Conservation (phyloP, 35 echinoderm and acorn worm species). For the Heliocidaris tuberculata region DNA sequence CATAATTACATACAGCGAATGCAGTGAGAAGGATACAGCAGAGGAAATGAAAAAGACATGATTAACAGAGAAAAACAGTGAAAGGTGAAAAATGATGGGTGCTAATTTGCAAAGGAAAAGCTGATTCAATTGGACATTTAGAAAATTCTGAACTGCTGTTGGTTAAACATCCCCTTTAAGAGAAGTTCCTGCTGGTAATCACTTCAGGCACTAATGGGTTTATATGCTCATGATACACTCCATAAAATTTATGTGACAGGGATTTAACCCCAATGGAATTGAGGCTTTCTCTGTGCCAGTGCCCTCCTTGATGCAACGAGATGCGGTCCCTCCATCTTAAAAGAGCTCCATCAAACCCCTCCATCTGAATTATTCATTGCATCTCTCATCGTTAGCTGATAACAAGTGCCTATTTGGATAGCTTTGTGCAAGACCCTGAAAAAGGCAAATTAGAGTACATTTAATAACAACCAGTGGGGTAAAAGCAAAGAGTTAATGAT, state of each 20-base stretch:
- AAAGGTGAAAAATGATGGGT: no score
- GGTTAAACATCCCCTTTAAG: neutral
- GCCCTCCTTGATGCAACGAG: neutral
- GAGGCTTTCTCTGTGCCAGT: neutral
- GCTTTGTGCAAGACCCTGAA: neutral
- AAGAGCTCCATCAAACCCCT: neutral
- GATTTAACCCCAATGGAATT: neutral
- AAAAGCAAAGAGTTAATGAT: no score
- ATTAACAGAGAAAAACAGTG: no score
- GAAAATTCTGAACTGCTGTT: no score
- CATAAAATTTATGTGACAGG: neutral
- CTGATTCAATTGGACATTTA: no score
- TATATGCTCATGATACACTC: neutral
- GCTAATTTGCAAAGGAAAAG: no score
- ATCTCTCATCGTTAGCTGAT: neutral
- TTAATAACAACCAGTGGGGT: no score
- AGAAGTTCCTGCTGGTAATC: neutral
- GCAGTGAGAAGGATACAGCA: no score
- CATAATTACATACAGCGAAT: no score
- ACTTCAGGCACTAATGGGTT: neutral
- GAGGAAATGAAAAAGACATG: no score
- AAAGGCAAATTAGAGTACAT: neutral
- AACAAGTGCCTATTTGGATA: neutral
- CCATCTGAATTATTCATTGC: neutral
- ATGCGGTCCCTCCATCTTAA: neutral